Percentiles rank a stretch among this genome's conserved stretches.
Evolutionary conservation across 2,113 vertebrate species (phyloP).

Genomic region (Aphyosemion australe): DNA sequence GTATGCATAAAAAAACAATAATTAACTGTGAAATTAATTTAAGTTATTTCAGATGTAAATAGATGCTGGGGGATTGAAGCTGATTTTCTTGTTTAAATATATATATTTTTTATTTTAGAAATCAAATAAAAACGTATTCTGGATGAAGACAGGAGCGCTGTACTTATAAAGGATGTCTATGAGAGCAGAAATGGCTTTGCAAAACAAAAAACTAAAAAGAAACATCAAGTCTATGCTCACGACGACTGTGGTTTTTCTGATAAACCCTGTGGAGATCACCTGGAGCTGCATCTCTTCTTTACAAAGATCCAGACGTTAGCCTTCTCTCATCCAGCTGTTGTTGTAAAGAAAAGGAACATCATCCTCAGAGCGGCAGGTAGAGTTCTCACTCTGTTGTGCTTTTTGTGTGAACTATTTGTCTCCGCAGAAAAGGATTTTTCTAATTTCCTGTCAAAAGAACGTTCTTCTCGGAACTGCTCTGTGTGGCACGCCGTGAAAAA

Average conservation of each 20-base stretch:
- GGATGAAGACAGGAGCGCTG: no score
- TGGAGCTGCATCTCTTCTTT: background rate
- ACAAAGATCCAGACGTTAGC: background rate
- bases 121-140: no score
- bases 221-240: no score
- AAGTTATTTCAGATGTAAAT: no score
- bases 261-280: no score
- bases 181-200: no score
- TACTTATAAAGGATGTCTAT: background rate
- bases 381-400: conserved; percentile 17
- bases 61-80: background rate
- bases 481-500: conserved; percentile 6
- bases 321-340: background rate
- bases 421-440: conserved; percentile 21
- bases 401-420: conserved; percentile 18
- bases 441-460: conserved; percentile 33
- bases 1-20: no score
- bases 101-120: no score
- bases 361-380: background rate
- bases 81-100: background rate
- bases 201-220: no score
- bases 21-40: no score
- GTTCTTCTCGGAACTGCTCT: conserved; percentile 30
- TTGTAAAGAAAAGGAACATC: background rate
- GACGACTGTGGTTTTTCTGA: no score